Evolutionary conservation across 2,113 vertebrate species (phyloP), one percentile per base, ranked within the genome.

Genomic region (Camelus bactrianus): DNA sequence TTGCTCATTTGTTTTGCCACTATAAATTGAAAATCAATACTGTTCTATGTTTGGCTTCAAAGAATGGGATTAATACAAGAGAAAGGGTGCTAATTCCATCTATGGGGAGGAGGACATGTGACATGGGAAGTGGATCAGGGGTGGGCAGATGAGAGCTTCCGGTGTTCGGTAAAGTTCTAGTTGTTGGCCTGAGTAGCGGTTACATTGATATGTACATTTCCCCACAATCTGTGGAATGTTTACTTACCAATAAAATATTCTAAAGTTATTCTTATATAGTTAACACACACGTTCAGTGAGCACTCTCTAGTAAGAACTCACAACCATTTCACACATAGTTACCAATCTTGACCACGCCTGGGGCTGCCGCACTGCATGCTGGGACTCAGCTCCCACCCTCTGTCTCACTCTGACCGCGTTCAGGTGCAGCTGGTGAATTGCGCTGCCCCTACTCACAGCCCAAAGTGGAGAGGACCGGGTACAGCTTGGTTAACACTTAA

Each of bases 11-110:
- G 96, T 95, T 98, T 97, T 97, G 79, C 95, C 98, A 97, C 35
- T 96, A 96, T 93, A 98, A 98, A 97, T 30, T 94, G 86, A 98
- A 86, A 98, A 98, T 98, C 97, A 88, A 97, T 97, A 95, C 0
- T 7, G 9, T 82, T 95, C 75, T 86, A 94, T 75, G 91, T 98
- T 98, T 91, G 96, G 46, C 20, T 97, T 50, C 93, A 97, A 84
- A 96, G 93, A 56, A 97, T 82, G 38, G 88, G 83, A 72, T 92
- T 72, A 88, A 97, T 96, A 76, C 24, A 69, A 79, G 38, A 94
- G 89, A 24, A 96, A 67, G 4, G 14, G 6, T 79, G 26, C 72
- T 58, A 54, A 93, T 96, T 58, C 26, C 9, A 42, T 89, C 79
- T 69, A 10, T 13, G 42, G 35, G 16, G 28, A 85, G 12, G 92